phyloP scores from a whole-genome alignment of 2,888 invertebrate species.

The Deilephila porcellus region DNA sequence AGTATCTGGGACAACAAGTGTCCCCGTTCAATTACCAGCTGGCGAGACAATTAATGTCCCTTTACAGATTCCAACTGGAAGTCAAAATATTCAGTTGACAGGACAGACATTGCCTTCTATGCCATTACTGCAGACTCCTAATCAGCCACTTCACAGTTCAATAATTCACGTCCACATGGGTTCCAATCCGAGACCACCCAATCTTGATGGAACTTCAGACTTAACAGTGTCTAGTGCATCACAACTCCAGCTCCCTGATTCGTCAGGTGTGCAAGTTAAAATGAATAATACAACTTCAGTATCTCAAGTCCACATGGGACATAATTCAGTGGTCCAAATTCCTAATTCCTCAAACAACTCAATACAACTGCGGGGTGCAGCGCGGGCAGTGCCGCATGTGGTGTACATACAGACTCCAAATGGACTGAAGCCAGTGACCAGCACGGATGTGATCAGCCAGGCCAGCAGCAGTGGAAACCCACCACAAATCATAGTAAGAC shows the following conservation, averaged over 20 bases:
- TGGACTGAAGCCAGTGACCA: slow-evolving; percentile 78
- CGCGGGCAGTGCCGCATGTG: slow-evolving; percentile 81
- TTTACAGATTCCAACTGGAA: slow-evolving; percentile 68
- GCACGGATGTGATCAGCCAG: slow-evolving; percentile 78
- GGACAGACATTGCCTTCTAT: slow-evolving; percentile 69
- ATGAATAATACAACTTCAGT: slow-evolving; percentile 64
- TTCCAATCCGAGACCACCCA: slow-evolving; percentile 64
- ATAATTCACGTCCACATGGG: slow-evolving; percentile 81
- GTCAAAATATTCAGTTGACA: slow-evolving; percentile 72
- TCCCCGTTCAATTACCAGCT: slow-evolving; percentile 75
- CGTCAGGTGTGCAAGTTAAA: slow-evolving; percentile 68
- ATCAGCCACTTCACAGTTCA: slow-evolving; percentile 71
- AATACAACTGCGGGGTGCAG: slow-evolving; percentile 70
- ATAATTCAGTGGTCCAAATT: slow-evolving; percentile 72
- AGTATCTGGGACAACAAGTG: slow-evolving; percentile 72
- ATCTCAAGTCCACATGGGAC: slow-evolving; percentile 73
- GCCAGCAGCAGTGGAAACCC: slow-evolving; percentile 80
- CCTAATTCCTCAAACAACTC: slow-evolving; percentile 72
- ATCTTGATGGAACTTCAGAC: slow-evolving; percentile 68
- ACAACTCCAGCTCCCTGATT: slow-evolving; percentile 68
- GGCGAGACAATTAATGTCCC: slow-evolving; percentile 80
- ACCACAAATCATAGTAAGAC: slow-evolving; percentile 80
- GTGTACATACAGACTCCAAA: slow-evolving; percentile 86
- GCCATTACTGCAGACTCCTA: slow-evolving; percentile 72
- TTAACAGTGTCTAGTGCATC: slow-evolving; percentile 67